Conservation (phyloP, 2,797 vertebrate species). For the Leptodactylus fallax region DNA sequence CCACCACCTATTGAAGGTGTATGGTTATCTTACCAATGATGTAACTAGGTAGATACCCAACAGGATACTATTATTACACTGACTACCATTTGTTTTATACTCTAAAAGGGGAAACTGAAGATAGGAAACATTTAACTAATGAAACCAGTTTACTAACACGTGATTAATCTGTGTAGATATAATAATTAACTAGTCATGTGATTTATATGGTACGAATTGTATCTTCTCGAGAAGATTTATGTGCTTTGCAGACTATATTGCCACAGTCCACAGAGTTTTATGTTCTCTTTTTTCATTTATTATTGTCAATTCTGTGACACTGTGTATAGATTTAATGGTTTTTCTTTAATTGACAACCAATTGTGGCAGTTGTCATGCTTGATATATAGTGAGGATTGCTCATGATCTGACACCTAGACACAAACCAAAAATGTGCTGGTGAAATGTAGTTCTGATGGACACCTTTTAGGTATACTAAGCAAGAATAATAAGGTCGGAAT, state of each 20-base stretch:
- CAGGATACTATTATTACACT: too few species aligned
- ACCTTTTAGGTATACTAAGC: too few species aligned
- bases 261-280: conserved; percentile 1
- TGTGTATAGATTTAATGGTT: not conserved
- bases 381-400: too few species aligned
- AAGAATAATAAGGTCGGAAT: too few species aligned
- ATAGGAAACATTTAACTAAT: not conserved
- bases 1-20: too few species aligned
- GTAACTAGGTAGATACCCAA: too few species aligned
- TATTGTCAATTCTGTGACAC: not conserved
- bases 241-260: not conserved
- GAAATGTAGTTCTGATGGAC: too few species aligned
- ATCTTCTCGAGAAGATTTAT: conserved; percentile 2
- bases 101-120: too few species aligned
- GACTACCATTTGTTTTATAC: too few species aligned
- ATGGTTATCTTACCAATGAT: too few species aligned
- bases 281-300: not conserved
- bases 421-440: too few species aligned
- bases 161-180: not conserved
- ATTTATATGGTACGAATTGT: not conserved
- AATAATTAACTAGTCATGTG: not conserved
- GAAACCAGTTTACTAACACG: not conserved
- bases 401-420: too few species aligned
- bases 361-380: not conserved
- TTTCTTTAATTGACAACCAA: not conserved